Base-by-base conservation (phyloP, 37 sponge, comb jelly and placozoan genomes). In the Petrosia ficiformis region DNA sequence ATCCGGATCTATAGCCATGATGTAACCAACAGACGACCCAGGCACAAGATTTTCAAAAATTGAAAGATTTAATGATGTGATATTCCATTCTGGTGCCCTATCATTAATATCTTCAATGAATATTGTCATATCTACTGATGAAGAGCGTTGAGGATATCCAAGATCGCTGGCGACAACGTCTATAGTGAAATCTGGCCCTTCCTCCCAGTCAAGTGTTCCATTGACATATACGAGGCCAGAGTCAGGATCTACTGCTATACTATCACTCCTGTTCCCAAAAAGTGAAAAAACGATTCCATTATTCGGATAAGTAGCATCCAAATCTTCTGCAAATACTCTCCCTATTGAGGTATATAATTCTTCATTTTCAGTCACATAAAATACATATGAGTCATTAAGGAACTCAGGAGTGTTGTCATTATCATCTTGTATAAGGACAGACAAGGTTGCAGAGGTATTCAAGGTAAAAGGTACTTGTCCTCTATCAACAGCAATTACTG, bases 91-190 rank as follows among this genome's bases (percentile, higher is more conserved):
- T 14, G 93, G 93, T 57, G 82, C 44, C 22, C 77, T 69, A 58
- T 92, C 88, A 48, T 92, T 92, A 32, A 92, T 76, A 37, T 87
- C 82, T 26, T 3, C 32, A 37, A 92, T 66, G 42, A 34, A 5
- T 14, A 92, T 60, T 48, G 65, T 76, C n/a, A 87, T 33, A 22
- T 44, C 61, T 31, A 82, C 81, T 1, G 0, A 43, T 0, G 68
- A 61, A 16, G 81, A 77, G 3, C 38, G 68, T 22, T 77, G 42
- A 28, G 89, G 85, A 31, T 42, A 42, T 22, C 74, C 80, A 41
- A 40, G 19, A 66, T 90, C 86, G 2, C 67, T 84, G 19, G 78
- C 85, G 56, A 77, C 42, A 48, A 83, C 71, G 0, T 16, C 26
- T 2, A 90, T 28, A 25, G 22, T 61, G 35, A 77, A 77, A 10